Evolutionary conservation across 2,113 vertebrate species (phyloP).

Genomic region (Nannospalax galili): DNA sequence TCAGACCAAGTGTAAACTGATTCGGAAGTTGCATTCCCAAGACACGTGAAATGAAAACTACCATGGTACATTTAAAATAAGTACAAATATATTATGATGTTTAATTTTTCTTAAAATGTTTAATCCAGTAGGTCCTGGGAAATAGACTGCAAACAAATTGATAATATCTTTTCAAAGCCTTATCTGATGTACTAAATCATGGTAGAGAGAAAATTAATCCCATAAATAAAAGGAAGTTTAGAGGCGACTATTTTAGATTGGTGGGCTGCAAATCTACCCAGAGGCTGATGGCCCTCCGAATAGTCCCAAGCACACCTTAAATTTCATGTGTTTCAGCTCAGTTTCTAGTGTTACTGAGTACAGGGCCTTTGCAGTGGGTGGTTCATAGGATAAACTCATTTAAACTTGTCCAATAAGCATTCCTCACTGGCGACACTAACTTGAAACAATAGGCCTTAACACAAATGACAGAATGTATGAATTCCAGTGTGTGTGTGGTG

Average conservation of each 20-base stretch:
- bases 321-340: neutral
- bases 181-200: neutral
- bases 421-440: constrained; percentile 14
- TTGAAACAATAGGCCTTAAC: too few relatives aligned
- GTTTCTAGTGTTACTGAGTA: neutral
- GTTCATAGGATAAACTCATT: neutral
- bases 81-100: neutral
- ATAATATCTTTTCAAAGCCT: neutral
- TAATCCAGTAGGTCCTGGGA: neutral
- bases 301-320: neutral
- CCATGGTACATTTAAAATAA: neutral
- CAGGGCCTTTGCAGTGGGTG: neutral
- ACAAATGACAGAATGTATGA: too few relatives aligned
- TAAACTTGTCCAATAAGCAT: neutral
- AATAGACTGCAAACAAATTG: neutral
- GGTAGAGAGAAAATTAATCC: neutral
- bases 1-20: neutral
- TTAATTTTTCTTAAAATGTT: constrained; percentile 35
- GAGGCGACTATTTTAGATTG: neutral
- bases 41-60: constrained; percentile 39
- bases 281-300: neutral
- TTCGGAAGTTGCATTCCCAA: neutral
- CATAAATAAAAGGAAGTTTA: neutral
- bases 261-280: fast-evolving
- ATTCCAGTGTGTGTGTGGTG: too few relatives aligned